These are phyloP conservation scores for Amiota mariae DNA, from an alignment of 2,888 invertebrate genomes.

Conservation along the genomic window DNA sequence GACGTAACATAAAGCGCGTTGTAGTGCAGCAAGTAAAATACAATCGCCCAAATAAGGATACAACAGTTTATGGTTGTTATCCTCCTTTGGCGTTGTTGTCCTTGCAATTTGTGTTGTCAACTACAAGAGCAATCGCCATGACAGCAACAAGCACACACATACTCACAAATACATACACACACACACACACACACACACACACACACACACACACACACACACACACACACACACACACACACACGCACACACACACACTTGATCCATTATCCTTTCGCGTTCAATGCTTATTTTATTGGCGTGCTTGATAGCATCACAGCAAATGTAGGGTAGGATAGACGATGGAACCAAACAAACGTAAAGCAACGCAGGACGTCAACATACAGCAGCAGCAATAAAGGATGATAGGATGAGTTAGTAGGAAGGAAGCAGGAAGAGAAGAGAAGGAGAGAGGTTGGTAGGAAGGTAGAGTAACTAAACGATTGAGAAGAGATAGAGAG, in stretches of 20 bases:
- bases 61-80: conserved; percentile 36
- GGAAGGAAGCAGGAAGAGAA: not conserved
- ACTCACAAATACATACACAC: too few species aligned
- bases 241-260: conserved; percentile 46
- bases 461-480: not conserved
- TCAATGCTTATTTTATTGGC: conserved; percentile 12
- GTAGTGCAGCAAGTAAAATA: not conserved
- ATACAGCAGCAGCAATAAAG: too few species aligned
- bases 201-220: conserved; percentile 40
- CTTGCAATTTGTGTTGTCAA: conserved; percentile 20
- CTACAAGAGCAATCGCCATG: not conserved
- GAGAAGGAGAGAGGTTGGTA: not conserved
- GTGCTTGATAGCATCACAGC: conserved; percentile 10
- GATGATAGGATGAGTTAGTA: too few species aligned
- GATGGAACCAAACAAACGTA: too few species aligned
- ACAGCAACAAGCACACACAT: not conserved
- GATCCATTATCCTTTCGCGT: conserved; percentile 63
- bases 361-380: too few species aligned
- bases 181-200: conserved; percentile 41
- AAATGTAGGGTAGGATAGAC: too few species aligned
- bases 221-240: not conserved
- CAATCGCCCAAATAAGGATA: not conserved
- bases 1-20: not conserved
- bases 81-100: conserved; percentile 20
- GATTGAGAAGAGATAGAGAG: conserved; percentile 24